Evolutionary conservation across 2,113 vertebrate genomes (phyloP), one percentile per base, ranked within the genome.

Genomic region (Mastomys coucha): DNA sequence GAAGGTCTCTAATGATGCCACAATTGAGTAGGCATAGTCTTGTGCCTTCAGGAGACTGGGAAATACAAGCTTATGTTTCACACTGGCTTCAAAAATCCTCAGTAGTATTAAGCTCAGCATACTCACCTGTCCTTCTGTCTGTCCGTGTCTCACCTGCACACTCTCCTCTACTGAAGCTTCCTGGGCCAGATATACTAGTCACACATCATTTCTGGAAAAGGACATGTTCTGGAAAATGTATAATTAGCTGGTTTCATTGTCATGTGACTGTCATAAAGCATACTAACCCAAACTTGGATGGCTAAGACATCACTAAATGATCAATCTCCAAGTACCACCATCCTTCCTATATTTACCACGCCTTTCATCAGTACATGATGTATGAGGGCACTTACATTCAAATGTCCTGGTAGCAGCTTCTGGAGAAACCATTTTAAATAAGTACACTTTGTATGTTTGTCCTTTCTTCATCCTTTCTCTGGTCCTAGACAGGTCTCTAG

Each of bases 341-440:
- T 45, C 5, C 22, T 45, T 56, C 13, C 22, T n/a, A 45, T 56
- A 58, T 49, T 53, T 9, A 42, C 13, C 13, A 69, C 20, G 7
- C 42, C 56, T 13, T 28, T 84, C 26, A 24, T 45, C 86, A 39
- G n/a, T 16, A 42, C 26, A 13, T 42, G n/a, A n/a, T 16, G 0
- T 31, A 24, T 7, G 13, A 82, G 5, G 85, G 7, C 70, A 16
- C 78, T 93, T 86, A 7, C 8, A 19, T 97, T 91, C 70, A 80
- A 92, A 95, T 73, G 17, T 87, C 80, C 49, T 49, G 81, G 63
- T 14, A 19, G 77, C 63, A 53, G 58, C 85, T 91, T 84, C 76
- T 88, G 49, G 45, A 85, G 53, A 89, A 94, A 70, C n/a, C 58
- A 84, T 86, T 96, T 96, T 70, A 96, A 94, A 51, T 33, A 39